phyloP scores from a whole-genome alignment of 2,797 vertebrate species.

The Salmo trutta region DNA sequence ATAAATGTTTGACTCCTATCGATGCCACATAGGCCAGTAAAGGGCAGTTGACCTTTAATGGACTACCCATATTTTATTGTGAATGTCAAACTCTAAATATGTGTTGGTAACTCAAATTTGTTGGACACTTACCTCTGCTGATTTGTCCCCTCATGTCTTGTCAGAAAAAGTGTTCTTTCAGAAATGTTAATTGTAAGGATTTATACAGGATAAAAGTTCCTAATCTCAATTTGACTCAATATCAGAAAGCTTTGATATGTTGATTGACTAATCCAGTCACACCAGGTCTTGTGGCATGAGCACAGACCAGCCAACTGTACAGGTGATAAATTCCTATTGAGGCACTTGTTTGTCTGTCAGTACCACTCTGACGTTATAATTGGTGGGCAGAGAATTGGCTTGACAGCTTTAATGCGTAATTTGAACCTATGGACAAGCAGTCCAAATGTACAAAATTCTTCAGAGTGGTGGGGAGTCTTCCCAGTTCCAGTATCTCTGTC shows the following conservation, averaged over 20 bases:
- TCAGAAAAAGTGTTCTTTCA: background rate
- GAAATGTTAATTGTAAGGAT: background rate
- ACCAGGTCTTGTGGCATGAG: background rate
- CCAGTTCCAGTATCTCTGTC: background rate
- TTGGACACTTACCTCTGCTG: background rate
- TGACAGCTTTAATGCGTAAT: conserved; percentile 39
- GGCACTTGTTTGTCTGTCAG: conserved; percentile 2
- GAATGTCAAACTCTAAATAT: background rate
- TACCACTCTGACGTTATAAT: conserved; percentile 10
- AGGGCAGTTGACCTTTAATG: too few species aligned
- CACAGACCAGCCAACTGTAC: conserved; percentile 7
- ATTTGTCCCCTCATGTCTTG: background rate
- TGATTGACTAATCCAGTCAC: background rate
- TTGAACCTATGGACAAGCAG: background rate
- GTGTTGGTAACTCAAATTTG: background rate
- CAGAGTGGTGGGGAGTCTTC: background rate
- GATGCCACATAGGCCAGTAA: too few species aligned
- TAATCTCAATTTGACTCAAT: background rate
- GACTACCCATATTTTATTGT: background rate
- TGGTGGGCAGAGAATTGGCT: conserved; percentile 6
- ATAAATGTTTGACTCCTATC: too few species aligned
- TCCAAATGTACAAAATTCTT: background rate
- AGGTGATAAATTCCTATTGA: conserved; percentile 24
- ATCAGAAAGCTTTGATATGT: background rate
- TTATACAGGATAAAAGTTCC: background rate